phyloP scores from a whole-genome alignment of 2,113 vertebrate genomes.

The Epinephelus fuscoguttatus region DNA sequence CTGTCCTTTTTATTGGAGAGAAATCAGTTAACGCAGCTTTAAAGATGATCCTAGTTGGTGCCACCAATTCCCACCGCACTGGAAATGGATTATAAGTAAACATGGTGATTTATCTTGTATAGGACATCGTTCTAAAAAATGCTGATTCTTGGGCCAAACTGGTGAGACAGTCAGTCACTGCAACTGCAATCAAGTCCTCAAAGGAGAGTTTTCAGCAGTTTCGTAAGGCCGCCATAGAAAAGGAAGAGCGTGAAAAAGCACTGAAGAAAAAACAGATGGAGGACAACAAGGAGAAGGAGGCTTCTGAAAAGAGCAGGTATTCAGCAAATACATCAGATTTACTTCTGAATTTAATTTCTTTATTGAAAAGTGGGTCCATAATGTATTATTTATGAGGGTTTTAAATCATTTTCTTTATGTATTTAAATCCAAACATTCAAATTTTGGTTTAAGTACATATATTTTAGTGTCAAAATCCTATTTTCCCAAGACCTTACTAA shows the following conservation, averaged over 20 bases:
- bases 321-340: background rate
- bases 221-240: constrained; percentile 89
- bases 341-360: background rate
- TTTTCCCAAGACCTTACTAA: too few species aligned
- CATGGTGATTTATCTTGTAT: constrained; percentile 11
- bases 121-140: constrained; percentile 90
- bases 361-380: too few species aligned
- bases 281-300: constrained; percentile 65
- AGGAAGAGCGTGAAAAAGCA: constrained; percentile 84
- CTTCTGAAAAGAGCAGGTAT: constrained; percentile 74
- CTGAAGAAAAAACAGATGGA: constrained; percentile 79
- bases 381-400: too few species aligned
- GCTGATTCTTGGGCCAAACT: constrained; percentile 90
- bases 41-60: background rate
- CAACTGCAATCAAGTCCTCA: constrained; percentile 86
- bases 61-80: background rate
- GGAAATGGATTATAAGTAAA: background rate
- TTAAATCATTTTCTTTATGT: too few species aligned
- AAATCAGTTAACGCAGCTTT: background rate
- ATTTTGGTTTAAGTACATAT: too few species aligned
- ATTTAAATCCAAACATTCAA: too few species aligned
- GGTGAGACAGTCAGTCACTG: constrained; percentile 80
- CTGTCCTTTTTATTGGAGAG: background rate
- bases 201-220: constrained; percentile 91
- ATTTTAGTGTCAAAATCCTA: too few species aligned